Conservation (phyloP, 2,797 vertebrate genomes). For the Apogon talboti region DNA sequence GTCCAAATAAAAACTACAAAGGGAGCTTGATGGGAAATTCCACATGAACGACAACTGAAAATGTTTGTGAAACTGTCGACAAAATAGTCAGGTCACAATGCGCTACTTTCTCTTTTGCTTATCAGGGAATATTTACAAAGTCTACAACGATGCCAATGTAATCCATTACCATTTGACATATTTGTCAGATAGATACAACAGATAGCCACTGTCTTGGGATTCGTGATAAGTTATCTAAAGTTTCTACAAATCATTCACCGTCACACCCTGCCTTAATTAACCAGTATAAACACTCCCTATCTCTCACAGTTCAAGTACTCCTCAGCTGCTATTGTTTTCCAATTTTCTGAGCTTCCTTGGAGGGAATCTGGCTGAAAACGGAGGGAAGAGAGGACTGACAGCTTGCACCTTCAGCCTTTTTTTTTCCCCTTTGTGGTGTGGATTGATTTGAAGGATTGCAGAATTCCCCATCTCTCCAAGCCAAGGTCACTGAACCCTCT, state of each 20-base stretch:
- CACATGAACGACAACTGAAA: slow-evolving; percentile 16
- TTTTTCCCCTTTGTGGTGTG: slow-evolving; percentile 30
- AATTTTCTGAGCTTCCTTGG: slow-evolving; percentile 30
- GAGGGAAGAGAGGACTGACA: slow-evolving; percentile 44
- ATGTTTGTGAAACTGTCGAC: slow-evolving; percentile 5
- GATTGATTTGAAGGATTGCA: slow-evolving; percentile 62
- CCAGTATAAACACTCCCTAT: slow-evolving; percentile 68
- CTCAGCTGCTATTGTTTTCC: slow-evolving; percentile 42
- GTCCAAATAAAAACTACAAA: slow-evolving; percentile 15
- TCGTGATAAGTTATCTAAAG: slow-evolving; percentile 71
- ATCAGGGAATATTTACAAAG: slow-evolving; percentile 69
- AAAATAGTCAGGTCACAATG: slow-evolving; percentile 34
- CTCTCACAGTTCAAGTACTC: slow-evolving; percentile 33
- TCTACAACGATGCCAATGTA: slow-evolving; percentile 53
- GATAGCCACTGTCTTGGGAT: slow-evolving; percentile 72
- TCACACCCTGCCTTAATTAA: slow-evolving; percentile 67
- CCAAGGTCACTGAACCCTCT: slow-evolving; percentile 70
- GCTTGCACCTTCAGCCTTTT: slow-evolving; percentile 28
- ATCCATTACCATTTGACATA: slow-evolving; percentile 77
- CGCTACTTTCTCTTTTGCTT: slow-evolving; percentile 73
- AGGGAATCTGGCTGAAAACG: slow-evolving; percentile 51
- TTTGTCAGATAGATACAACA: slow-evolving; percentile 75
- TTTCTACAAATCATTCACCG: slow-evolving; percentile 79
- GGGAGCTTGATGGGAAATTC: slow-evolving; percentile 43
- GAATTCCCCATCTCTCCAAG: slow-evolving; percentile 65